Conservation (phyloP, 1,140 invertebrate species). For the Rhopalosiphum maidis region DNA sequence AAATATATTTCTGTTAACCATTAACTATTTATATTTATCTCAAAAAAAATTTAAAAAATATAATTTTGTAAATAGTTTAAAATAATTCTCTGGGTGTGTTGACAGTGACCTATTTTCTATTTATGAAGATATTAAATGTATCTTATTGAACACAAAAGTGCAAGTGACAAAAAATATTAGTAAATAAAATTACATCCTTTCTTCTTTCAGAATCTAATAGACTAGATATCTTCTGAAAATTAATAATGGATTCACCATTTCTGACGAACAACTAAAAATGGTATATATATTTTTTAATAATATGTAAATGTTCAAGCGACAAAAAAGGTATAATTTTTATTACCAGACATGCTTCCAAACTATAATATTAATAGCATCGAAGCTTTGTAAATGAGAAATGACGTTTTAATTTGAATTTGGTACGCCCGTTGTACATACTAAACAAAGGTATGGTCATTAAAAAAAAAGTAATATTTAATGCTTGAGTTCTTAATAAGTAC, state of each 20-base stretch:
- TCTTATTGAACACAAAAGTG: background rate
- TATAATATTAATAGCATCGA: slow-evolving; percentile 38
- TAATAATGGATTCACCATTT: background rate
- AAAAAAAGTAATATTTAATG: background rate
- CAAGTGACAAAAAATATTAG: background rate
- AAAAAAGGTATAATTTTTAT: slow-evolving; percentile 47
- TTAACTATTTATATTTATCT: background rate
- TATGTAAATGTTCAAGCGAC: slow-evolving; percentile 29
- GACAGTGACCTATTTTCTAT: background rate
- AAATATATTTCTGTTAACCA: background rate
- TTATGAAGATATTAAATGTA: background rate
- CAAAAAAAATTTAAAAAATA: background rate
- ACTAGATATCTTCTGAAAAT: background rate
- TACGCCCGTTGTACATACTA: slow-evolving; percentile 34
- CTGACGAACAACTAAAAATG: background rate
- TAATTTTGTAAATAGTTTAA: background rate
- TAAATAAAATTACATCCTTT: background rate
- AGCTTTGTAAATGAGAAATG: slow-evolving; percentile 46
- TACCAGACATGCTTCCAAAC: slow-evolving; percentile 12
- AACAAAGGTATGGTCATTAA: slow-evolving; percentile 17
- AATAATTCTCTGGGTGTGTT: background rate
- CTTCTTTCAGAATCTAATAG: background rate
- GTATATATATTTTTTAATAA: background rate
- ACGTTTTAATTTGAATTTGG: slow-evolving; percentile 52
- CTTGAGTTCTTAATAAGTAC: background rate